Percentiles rank a stretch among this genome's conserved stretches.
Evolutionary conservation across 2,797 vertebrate species (phyloP).

Genomic region (Anabas testudineus): DNA sequence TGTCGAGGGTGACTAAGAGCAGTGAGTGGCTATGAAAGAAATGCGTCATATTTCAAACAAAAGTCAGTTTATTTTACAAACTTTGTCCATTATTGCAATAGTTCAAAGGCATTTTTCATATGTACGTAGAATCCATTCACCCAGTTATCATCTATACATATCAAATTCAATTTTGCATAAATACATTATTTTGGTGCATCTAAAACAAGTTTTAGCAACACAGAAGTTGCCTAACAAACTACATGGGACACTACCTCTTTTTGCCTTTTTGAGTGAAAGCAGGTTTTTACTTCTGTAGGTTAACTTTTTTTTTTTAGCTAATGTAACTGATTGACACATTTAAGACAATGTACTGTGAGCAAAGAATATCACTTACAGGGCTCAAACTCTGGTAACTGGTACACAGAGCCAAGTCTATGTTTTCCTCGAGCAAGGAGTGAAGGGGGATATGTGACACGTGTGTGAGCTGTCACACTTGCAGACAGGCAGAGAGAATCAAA

Average conservation of each 20-base stretch:
- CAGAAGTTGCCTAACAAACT: not conserved
- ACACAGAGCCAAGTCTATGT: slow-evolving; percentile 35
- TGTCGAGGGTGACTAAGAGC: slow-evolving; percentile 64
- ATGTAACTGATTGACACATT: not conserved
- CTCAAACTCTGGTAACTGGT: not conserved
- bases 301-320: not conserved
- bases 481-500: slow-evolving; percentile 12
- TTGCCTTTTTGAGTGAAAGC: not conserved
- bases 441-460: slow-evolving; percentile 30
- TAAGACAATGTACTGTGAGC: not conserved
- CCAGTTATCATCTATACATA: not conserved
- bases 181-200: slow-evolving; percentile 12
- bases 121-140: too few relatives aligned
- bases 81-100: slow-evolving; percentile 35
- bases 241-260: not conserved
- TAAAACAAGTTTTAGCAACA: not conserved
- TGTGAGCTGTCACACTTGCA: slow-evolving; percentile 22
- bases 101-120: slow-evolving; percentile 15
- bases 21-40: slow-evolving; percentile 47
- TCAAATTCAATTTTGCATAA: not conserved
- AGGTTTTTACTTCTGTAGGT: not conserved
- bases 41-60: slow-evolving; percentile 67
- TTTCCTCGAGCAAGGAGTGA: slow-evolving; percentile 27
- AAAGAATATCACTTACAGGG: slow-evolving; percentile 6
- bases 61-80: slow-evolving; percentile 47